Evolutionary conservation across 2,797 vertebrate genomes (phyloP), one percentile per base, ranked within the genome.

Genomic region (Enteromius trimaculatus): DNA sequence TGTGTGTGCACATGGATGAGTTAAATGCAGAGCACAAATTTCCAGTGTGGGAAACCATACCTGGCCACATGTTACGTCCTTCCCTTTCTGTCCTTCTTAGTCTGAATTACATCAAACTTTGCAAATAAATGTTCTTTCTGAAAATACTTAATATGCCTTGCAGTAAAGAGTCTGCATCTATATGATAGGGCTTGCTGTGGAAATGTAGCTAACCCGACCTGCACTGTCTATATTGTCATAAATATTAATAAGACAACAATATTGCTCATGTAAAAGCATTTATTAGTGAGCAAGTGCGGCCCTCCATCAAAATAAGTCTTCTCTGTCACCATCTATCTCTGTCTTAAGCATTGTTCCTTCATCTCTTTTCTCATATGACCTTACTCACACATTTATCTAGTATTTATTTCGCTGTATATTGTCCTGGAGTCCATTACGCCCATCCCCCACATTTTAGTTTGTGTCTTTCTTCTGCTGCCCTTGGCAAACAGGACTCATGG

Each of bases 381-480:
- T 74, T 29, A 13, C 11, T 3, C 72, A 9, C 51, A 8, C 31
- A 75, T 55, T 75, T 55, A 39, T 39, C 51, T 55, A 37, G 51
- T 37, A 58, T 75, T 37, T 37, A 0, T 7, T 75, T 75, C 3
- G 4, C 31, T 58, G 34, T 53, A 9, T 37, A 58, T 75, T 75
- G 51, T 58, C 72, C 72, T 23, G 31, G 1, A 58, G 21, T 75
- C 72, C 13, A 51, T 75, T 55, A 37, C 3, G 2, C 72, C 13
- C 3, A 0, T 3, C 31, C 3, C 19, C 72, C 31, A 39, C 72
- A 23, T 75, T 75, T 37, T 37, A 75, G 21, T n/a, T 75, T 55
- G 31, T 39, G 72, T 55, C 31, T 9, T 58, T 75, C 51, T 74
- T 74, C 71, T 58, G 14, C 31, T 74, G 47, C 26, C 29, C 51